These are phyloP conservation scores for Ennomos erosarius DNA, from an alignment of 2,888 invertebrate genomes.

Conservation along the genomic window DNA sequence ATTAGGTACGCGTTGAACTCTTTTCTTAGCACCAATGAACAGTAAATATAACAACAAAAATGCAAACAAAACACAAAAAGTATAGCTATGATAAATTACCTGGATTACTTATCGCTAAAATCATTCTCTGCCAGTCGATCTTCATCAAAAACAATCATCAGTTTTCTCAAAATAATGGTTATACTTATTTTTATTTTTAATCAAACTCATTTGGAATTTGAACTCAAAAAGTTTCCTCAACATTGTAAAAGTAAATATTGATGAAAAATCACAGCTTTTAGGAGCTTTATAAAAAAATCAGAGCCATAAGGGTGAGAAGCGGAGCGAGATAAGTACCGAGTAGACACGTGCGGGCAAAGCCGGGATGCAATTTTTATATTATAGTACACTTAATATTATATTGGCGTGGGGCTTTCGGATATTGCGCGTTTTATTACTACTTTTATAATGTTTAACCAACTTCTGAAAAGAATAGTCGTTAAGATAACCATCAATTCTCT, in stretches of 20 bases:
- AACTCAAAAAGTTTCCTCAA: constrained; percentile 6
- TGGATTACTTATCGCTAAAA: too few relatives aligned
- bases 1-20: constrained; percentile 25
- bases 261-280: constrained; percentile 25
- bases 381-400: constrained; percentile 64
- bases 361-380: constrained; percentile 72
- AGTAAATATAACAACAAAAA: too few relatives aligned
- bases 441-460: constrained; percentile 7
- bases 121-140: too few relatives aligned
- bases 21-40: constrained; percentile 7
- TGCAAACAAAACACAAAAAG: too few relatives aligned
- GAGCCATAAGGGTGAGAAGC: constrained; percentile 63
- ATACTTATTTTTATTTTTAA: too few relatives aligned
- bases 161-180: too few relatives aligned
- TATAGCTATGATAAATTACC: too few relatives aligned
- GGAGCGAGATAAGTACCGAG: constrained; percentile 76
- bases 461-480: too few relatives aligned
- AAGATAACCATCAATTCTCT: too few relatives aligned
- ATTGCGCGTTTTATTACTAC: constrained; percentile 57
- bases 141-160: too few relatives aligned
- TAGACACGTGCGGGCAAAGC: constrained; percentile 69
- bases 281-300: constrained; percentile 30
- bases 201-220: not conserved
- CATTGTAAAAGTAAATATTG: constrained; percentile 30
- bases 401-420: constrained; percentile 45